phyloP scores from a whole-genome alignment of 2,113 vertebrate species.

The Apodemus speciosus region DNA sequence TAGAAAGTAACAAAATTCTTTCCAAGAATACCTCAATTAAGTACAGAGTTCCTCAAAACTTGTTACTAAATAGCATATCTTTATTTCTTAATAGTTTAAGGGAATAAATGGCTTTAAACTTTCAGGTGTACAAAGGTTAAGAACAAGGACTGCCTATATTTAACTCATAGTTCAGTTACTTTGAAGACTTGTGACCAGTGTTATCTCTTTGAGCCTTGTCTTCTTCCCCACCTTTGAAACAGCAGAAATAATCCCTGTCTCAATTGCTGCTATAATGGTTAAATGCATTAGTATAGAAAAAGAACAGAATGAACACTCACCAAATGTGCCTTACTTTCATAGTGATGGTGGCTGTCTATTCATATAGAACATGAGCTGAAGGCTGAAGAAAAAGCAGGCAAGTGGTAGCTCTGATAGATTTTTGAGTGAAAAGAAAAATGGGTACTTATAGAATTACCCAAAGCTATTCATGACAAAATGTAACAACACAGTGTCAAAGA shows the following conservation, averaged over 20 bases:
- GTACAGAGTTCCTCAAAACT: constrained; percentile 32
- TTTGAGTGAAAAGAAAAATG: constrained; percentile 31
- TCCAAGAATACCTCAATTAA: constrained; percentile 57
- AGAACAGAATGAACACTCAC: not conserved
- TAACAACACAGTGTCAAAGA: not conserved
- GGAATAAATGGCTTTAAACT: not conserved
- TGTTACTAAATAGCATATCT: not conserved
- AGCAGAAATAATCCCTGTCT: not conserved
- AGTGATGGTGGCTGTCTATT: not conserved
- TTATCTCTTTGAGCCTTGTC: not conserved
- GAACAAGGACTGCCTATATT: not conserved
- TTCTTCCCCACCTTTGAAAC: not conserved
- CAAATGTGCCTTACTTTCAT: not conserved
- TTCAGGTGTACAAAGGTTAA: not conserved
- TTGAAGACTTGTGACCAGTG: not conserved
- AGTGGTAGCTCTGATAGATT: not conserved
- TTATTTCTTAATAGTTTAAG: not conserved
- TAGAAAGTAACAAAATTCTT: constrained; percentile 52
- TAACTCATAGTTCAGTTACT: not conserved
- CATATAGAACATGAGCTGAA: not conserved
- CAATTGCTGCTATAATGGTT: not conserved
- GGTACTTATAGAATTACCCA: not conserved
- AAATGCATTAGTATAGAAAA: not conserved
- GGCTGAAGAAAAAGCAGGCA: constrained; percentile 28
- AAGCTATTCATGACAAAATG: constrained; percentile 7